Evolutionary conservation across 2,888 invertebrate genomes (phyloP).

Genomic region (Onchidella celtica): DNA sequence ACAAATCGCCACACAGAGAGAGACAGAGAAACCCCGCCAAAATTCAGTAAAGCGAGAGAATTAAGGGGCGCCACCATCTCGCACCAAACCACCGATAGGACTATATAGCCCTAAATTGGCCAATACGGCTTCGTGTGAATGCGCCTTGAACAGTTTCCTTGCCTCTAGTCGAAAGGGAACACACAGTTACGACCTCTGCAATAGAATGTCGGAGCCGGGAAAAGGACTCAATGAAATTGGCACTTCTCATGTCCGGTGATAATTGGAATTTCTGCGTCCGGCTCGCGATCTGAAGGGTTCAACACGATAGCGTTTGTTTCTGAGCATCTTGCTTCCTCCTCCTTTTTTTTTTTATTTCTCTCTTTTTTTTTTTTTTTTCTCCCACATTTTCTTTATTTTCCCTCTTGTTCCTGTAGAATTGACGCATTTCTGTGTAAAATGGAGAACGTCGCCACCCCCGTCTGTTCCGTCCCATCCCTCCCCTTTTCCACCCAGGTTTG

Average conservation of each 20-base stretch:
- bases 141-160: not conserved
- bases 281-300: constrained; percentile 30
- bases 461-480: too few species aligned
- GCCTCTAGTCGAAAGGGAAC: constrained; percentile 30
- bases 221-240: constrained; percentile 47
- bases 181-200: constrained; percentile 36
- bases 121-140: constrained; percentile 13
- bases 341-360: not conserved
- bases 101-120: constrained; percentile 31
- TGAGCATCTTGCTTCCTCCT: not conserved
- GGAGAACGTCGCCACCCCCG: not conserved
- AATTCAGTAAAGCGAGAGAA: not conserved
- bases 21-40: too few species aligned
- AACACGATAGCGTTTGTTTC: constrained; percentile 35
- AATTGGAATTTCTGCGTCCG: constrained; percentile 45
- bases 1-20: not conserved
- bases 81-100: not conserved
- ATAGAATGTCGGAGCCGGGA: constrained; percentile 37
- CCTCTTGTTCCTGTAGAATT: constrained; percentile 7
- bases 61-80: constrained; percentile 3
- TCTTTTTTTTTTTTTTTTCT: not conserved
- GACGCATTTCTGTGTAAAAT: constrained; percentile 3
- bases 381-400: not conserved
- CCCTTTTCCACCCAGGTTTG: not conserved
- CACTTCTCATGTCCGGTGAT: constrained; percentile 51